phyloP scores from a whole-genome alignment of 2,797 vertebrate species.

The Eulemur mongoz region DNA sequence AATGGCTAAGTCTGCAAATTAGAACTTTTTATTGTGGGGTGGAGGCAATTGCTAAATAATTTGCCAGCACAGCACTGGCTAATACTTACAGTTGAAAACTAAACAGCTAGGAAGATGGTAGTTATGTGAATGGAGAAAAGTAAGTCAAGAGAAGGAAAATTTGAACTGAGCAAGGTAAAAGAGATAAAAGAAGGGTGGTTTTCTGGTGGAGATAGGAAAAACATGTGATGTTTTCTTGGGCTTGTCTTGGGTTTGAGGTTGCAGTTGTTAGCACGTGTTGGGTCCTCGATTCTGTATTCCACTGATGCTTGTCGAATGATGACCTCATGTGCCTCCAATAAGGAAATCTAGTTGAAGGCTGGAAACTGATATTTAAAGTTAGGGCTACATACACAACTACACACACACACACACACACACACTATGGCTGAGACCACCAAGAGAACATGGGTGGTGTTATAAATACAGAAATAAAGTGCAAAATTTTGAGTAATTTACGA shows the following conservation, averaged over 20 bases:
- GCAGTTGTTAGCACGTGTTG: neutral
- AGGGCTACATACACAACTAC: neutral
- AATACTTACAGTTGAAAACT: neutral
- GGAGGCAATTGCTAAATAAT: neutral
- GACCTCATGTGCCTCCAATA: neutral
- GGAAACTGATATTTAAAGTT: neutral
- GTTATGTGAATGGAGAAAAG: neutral
- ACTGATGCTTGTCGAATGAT: neutral
- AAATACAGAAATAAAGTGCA: neutral
- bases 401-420: neutral
- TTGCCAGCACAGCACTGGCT: neutral
- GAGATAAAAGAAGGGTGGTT: neutral
- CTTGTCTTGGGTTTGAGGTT: neutral
- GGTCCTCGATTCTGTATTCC: neutral
- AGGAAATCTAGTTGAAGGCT: neutral
- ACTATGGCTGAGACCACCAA: neutral
- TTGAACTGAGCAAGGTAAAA: neutral
- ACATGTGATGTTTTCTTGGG: neutral
- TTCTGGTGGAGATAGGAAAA: neutral
- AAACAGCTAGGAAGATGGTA: neutral
- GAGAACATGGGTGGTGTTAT: neutral
- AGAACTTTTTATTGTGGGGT: neutral
- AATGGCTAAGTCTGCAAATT: neutral
- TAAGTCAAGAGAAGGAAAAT: neutral
- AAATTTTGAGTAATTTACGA: neutral